Evolutionary conservation across 2,113 vertebrate species (phyloP), one percentile per base, ranked within the genome.

Genomic region (Percopsis transmontana): DNA sequence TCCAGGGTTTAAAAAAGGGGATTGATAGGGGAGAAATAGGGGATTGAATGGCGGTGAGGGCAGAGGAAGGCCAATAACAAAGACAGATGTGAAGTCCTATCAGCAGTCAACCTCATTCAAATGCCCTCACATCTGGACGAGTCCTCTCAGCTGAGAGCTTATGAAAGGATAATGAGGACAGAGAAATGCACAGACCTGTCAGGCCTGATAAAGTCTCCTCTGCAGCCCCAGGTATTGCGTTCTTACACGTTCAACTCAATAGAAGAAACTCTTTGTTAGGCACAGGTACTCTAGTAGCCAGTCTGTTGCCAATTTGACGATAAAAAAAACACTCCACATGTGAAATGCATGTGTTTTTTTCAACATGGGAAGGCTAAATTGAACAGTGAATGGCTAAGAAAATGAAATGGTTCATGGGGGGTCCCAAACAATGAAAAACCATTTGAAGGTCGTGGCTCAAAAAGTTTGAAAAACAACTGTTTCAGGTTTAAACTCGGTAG

Each of bases 101-200:
- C n/a, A 27, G n/a, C 24, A 27, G 16, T 62, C 60, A 74, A 50
- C 38, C 41, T 27, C 10, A 52, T 62, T 72, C 33, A 20, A 39
- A 62, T 44, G 65, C 66, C 48, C 38, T n/a, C 44, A 71, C 68
- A 72, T 70, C 27, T 67, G 66, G 48, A 20, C 39, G 23, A 42
- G 18, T 20, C 66, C 7, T 57, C 27, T 27, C 18, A 66, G 48
- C 21, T 71, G 41, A 24, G 50, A 47, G 57, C 10, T 70, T 58
- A 65, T 79, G 53, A 76, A 77, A 72, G 40, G 15, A 50, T 60
- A 71, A 68, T 4, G 62, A 52, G 45, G n/a, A 58, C 42, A 65
- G 44, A 62, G 47, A 11, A 2, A 20, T 58, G 60, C 45, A 58
- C 20, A 45, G 21, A 23, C 18, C 33, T 15, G 55, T 63, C 20